phyloP scores from a whole-genome alignment of 2,113 vertebrate species.

The Phainopepla nitens region DNA sequence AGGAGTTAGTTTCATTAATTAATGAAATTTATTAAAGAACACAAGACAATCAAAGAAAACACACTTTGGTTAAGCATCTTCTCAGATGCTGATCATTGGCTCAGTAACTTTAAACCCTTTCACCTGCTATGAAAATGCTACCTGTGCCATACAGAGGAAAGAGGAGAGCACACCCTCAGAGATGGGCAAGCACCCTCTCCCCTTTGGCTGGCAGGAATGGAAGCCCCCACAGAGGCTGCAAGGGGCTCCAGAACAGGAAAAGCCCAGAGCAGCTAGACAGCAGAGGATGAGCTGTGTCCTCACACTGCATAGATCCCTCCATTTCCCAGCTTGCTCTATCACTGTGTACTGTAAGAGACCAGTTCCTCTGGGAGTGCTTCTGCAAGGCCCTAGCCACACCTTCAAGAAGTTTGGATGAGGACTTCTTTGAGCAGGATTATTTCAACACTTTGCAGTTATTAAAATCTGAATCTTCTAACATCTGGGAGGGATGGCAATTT shows the following conservation, averaged over 20 bases:
- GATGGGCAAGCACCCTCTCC: rapidly evolving
- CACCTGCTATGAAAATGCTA: background rate
- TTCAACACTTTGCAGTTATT: background rate
- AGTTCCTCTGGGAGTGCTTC: background rate
- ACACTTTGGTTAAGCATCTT: constrained; percentile 2
- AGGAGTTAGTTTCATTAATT: constrained; percentile 47
- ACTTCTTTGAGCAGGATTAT: background rate
- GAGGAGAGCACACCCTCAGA: background rate
- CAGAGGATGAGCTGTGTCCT: background rate
- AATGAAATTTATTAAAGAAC: constrained; percentile 64
- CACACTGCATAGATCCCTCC: background rate
- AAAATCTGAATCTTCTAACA: background rate
- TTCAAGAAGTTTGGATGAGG: background rate
- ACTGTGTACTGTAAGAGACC: background rate
- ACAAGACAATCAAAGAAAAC: constrained; percentile 27
- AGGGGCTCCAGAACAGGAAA: background rate
- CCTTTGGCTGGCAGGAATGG: background rate
- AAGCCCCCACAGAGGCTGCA: background rate
- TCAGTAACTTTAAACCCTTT: background rate
- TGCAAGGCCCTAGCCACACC: background rate
- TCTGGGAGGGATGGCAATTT: background rate
- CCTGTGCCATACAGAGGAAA: background rate
- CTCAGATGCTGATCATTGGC: background rate
- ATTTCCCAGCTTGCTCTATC: background rate
- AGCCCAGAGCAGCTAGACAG: background rate